These are phyloP conservation scores for Astreopora myriophthalma DNA, from an alignment of 64 coral and sea anemone species.

Conservation along the genomic window DNA sequence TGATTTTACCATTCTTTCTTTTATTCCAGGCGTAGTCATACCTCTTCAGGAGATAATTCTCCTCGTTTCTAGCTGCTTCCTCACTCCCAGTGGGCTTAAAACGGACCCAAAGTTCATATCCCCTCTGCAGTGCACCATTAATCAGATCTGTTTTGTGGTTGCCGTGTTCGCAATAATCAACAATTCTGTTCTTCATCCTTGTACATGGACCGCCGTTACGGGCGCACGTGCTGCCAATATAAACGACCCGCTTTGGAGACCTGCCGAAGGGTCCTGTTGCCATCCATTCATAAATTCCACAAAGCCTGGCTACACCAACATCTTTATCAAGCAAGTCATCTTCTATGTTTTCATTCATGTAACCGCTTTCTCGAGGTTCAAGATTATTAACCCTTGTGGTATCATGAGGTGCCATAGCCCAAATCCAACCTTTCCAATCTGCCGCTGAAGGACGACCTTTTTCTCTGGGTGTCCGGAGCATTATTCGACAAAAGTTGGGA, in stretches of 20 bases:
- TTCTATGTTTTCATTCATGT: not conserved
- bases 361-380: not conserved
- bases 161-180: not conserved
- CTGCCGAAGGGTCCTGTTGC: not conserved
- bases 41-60: constrained; percentile 15
- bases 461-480: too few species aligned
- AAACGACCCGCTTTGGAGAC: not conserved
- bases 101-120: constrained; percentile 34
- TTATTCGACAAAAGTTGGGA: too few species aligned
- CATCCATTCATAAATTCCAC: constrained; percentile 42
- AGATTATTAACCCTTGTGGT: not conserved
- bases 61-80: not conserved
- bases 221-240: constrained; percentile 17
- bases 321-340: not conserved
- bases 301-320: not conserved
- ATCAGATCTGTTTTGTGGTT: constrained; percentile 1
- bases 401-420: not conserved
- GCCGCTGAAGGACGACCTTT: not conserved
- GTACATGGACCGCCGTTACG: not conserved
- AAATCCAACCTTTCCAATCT: not conserved
- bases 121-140: not conserved
- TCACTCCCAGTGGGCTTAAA: not conserved
- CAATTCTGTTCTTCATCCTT: not conserved
- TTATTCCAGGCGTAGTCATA: constrained; percentile 55
- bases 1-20: not conserved